Percentiles rank a stretch among this genome's conserved stretches.
These are phyloP conservation scores for Brotula barbata DNA, from an alignment of 2,797 vertebrate species.

Conservation along the genomic window DNA sequence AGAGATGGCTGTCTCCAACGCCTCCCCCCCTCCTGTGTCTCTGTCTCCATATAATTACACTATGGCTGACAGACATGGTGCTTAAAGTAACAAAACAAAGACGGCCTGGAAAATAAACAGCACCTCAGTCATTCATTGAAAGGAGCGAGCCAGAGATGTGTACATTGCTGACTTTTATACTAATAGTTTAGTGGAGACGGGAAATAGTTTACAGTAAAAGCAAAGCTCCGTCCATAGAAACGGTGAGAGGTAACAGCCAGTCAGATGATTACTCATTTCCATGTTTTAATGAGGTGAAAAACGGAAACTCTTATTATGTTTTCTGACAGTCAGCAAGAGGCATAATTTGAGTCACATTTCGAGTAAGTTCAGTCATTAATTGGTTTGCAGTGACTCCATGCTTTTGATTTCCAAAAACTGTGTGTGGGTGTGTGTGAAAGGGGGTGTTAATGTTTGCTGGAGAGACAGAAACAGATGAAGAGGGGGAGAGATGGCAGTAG, in stretches of 20 bases:
- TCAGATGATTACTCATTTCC: conserved; percentile 29
- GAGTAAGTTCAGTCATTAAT: conserved; percentile 14
- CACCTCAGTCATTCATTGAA: conserved; percentile 59
- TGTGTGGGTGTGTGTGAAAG: neutral
- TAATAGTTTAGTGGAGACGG: conserved; percentile 51
- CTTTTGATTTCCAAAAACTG: conserved; percentile 13
- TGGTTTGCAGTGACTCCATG: conserved; percentile 16
- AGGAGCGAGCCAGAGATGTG: conserved; percentile 43
- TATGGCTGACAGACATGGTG: conserved; percentile 82
- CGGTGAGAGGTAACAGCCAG: conserved; percentile 32
- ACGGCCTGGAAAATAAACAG: conserved; percentile 80
- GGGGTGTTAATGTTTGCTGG: neutral
- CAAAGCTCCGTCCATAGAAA: conserved; percentile 24
- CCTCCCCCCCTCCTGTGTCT: conserved; percentile 70
- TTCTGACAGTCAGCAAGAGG: conserved; percentile 13
- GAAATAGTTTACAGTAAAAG: conserved; percentile 40
- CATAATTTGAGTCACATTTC: conserved; percentile 22
- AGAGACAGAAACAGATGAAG: neutral
- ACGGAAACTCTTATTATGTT: conserved; percentile 15
- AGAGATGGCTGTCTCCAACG: conserved; percentile 75
- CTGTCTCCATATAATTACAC: conserved; percentile 85
- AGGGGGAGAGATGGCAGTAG: neutral
- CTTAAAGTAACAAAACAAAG: conserved; percentile 86
- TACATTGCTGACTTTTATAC: conserved; percentile 48
- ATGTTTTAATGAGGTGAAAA: conserved; percentile 33